A percentile compares a stretch with the other conserved stretches of the same genome.
Conservation (phyloP, 2,113 vertebrate species). For the Rhombomys opimus region DNA sequence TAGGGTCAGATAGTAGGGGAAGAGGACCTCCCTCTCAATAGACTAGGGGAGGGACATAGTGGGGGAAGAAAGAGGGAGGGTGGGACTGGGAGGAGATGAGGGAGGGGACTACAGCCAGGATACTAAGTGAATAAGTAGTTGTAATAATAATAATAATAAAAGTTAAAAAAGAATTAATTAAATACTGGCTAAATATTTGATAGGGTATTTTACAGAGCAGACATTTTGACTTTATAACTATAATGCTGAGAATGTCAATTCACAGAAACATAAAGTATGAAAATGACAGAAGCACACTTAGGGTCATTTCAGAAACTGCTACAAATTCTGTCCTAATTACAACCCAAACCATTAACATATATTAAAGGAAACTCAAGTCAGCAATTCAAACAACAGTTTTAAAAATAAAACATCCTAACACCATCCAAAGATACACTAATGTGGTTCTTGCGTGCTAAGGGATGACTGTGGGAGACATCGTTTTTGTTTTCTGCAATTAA, state of each 20-base stretch:
- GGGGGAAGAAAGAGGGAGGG: too few species aligned
- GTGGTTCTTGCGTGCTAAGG: not conserved
- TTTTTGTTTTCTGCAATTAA: not conserved
- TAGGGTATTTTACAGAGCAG: not conserved
- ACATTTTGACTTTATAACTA: not conserved
- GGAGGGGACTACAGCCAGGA: too few species aligned
- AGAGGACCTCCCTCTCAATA: too few species aligned
- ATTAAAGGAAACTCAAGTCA: not conserved
- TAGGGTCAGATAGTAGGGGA: too few species aligned
- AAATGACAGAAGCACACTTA: not conserved
- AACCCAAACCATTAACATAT: not conserved
- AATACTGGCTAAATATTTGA: not conserved
- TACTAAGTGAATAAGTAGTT: too few species aligned
- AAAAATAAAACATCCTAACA: not conserved
- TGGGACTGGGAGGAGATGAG: too few species aligned
- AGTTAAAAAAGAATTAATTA: not conserved
- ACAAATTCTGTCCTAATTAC: not conserved
- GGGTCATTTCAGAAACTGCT: not conserved
- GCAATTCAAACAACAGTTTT: not conserved
- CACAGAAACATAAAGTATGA: not conserved
- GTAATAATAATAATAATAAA: too few species aligned
- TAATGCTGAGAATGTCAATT: not conserved
- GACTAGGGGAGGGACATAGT: too few species aligned
- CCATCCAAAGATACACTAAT: not conserved
- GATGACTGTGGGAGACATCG: not conserved